Base-by-base conservation (phyloP, 2,888 invertebrate species). In the Polyommatus iphigenia region DNA sequence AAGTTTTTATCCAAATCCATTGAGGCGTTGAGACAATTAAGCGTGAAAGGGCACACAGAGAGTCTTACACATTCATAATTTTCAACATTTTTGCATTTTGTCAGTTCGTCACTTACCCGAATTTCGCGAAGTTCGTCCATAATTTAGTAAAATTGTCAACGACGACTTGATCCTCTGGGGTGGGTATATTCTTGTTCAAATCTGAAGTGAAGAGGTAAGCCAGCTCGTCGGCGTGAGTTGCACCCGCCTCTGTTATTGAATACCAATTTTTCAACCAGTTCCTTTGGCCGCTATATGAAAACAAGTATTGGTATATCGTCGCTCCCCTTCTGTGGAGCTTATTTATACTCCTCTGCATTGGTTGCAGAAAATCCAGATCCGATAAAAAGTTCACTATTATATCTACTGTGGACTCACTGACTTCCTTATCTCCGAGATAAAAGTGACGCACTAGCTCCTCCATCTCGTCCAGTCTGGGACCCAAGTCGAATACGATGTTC, bases 401-500 rank as follows among this genome's bases (percentile, higher is more conserved):
- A 29, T 59, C 83, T 72, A 84, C 15, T 79, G 77, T 46, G 71
- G 77, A 2, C 50, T 80, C 80, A 67, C 78, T 83, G 0, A 83
- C 73, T 13, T 71, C 72, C 36, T 84, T 81, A 77, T 88, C 88
- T 0, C 88, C 89, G 13, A 88, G 79, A 71, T 90, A 90, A 71
- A 86, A 90, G 15, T 85, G 82, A 50, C 83, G 81, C 3, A 86
- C 78, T 0, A 80, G 72, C 4, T 82, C 76, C 20, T 81, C 82
- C 83, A 87, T 82, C 59, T 83, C 83, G 6, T 78, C 75, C 18
- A 83, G 82, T 15, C 80, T 76, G 18, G 82, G 79, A 18, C 82
- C 76, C 10, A 81, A 78, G 78, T 83, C 80, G 36, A 72, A 77
- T n/a, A 73, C 15, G 3, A 72, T 20, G 8, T 78, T 71, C 41